These are phyloP conservation scores for Macrotus californicus DNA, from an alignment of 2,113 vertebrate species.

Conservation along the genomic window DNA sequence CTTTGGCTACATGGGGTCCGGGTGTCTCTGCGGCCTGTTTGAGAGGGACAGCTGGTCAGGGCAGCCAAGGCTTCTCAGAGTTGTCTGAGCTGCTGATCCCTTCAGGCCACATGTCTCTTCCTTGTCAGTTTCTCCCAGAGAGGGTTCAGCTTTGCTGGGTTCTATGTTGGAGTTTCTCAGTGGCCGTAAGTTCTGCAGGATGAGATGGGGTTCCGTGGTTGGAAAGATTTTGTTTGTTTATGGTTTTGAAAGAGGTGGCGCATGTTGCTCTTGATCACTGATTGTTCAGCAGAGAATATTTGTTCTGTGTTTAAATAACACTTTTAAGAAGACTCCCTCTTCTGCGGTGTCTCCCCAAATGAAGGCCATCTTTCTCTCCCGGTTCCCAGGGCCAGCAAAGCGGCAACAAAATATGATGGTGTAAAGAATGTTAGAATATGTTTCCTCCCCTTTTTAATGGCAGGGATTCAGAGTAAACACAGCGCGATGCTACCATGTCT, in stretches of 20 bases:
- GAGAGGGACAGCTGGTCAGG: background rate
- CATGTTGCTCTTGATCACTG: background rate
- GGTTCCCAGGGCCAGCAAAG: background rate
- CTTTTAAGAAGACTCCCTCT: background rate
- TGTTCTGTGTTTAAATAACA: background rate
- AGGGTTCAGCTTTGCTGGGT: background rate
- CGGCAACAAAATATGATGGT: background rate
- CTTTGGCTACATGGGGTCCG: accelerated
- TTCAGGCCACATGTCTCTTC: background rate
- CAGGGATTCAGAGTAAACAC: background rate
- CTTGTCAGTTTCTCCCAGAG: background rate
- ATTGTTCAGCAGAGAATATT: no score
- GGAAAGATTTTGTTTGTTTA: background rate
- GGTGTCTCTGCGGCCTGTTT: background rate
- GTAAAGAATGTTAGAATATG: background rate
- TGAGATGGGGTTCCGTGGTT: background rate
- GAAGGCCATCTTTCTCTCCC: background rate
- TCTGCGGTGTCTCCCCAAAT: background rate
- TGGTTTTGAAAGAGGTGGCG: background rate
- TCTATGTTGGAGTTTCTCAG: background rate
- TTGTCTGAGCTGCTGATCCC: background rate
- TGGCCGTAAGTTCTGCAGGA: background rate
- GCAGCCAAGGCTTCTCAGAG: background rate
- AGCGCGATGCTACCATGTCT: background rate
- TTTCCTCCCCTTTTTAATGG: background rate